A percentile compares a stretch with the other conserved stretches of the same genome.
Evolutionary conservation across 2,797 vertebrate species (phyloP).

Genomic region (Coranthus polyacanthus): DNA sequence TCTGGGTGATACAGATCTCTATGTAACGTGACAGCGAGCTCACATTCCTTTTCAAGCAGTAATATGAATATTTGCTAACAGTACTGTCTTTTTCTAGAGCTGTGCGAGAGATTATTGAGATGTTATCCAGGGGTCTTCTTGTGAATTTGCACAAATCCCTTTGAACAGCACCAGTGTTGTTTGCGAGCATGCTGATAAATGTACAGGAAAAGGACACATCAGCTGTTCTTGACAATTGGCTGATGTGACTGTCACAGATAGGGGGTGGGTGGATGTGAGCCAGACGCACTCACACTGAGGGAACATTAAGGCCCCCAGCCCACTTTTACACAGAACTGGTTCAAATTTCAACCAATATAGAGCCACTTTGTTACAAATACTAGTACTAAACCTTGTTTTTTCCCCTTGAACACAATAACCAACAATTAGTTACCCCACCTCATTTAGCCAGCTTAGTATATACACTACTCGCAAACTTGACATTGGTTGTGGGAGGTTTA

Average conservation of each 20-base stretch:
- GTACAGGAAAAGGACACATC: conserved; percentile 51
- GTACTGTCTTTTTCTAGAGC: conserved; percentile 39
- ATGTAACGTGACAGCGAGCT: conserved; percentile 15
- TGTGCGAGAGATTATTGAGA: conserved; percentile 38
- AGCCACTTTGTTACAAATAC: no score
- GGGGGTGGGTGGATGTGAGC: conserved; percentile 11
- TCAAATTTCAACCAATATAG: not conserved
- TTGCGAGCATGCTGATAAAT: conserved; percentile 24
- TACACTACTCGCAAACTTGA: conserved; percentile 22
- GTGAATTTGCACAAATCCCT: conserved; percentile 53
- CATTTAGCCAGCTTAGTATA: conserved; percentile 4
- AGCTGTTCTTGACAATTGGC: conserved; percentile 73
- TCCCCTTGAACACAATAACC: no score
- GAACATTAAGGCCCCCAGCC: not conserved
- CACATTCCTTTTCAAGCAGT: conserved; percentile 4
- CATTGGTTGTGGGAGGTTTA: conserved; percentile 26
- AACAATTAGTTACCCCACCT: no score
- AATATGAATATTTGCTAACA: conserved; percentile 15
- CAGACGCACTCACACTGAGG: conserved; percentile 21
- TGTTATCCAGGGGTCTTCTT: conserved; percentile 31
- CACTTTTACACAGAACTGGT: not conserved
- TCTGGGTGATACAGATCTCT: not conserved
- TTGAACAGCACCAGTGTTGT: conserved; percentile 16
- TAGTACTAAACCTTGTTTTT: no score
- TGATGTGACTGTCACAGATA: conserved; percentile 57